Base-by-base conservation (phyloP, 2,888 invertebrate species). In the Graphium colonna region DNA sequence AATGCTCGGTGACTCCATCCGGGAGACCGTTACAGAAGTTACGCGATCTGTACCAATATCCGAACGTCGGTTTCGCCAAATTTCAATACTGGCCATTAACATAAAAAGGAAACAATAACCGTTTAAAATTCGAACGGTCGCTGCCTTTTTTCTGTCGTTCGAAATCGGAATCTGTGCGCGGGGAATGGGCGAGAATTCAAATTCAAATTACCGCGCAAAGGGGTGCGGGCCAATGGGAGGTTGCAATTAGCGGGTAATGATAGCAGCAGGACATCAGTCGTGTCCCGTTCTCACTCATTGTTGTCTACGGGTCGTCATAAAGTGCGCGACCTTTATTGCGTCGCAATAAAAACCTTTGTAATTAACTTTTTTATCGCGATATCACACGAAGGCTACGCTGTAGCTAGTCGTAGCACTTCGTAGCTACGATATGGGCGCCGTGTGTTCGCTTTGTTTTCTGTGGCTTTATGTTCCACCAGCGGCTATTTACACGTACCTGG, bases 91-190 rank as follows among this genome's bases (percentile, higher is more conserved):
- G 78, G 74, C 69, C 83, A 88, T 87, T 86, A 87, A 77, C 84
- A 86, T 88, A 86, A 89, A 88, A 85, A 82, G 79, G 79, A 81
- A 85, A 89, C 85, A 86, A 85, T 87, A 88, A 86, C 84, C 83
- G 76, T 88, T 87, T 83, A 82, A 86, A 86, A 84, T 82, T 82
- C 77, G 80, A 76, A 81, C 77, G 75, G 77, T 75, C 71, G 73
- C 77, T 77, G 76, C 75, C 71, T 67, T 80, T 82, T 79, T 85
- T 83, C 84, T 84, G 82, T 82, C 79, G 73, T 76, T 71, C 71
- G 80, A 84, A 84, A 83, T 82, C 75, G 79, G 79, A 82, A 82
- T 82, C 84, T 79, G 79, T 69, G 73, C 77, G 74, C 75, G 68
- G 64, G 61, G 67, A 68, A 64, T 70, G 78, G 77, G 73, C 75